Conservation (phyloP, 2,888 invertebrate species). For the Neria commutata region DNA sequence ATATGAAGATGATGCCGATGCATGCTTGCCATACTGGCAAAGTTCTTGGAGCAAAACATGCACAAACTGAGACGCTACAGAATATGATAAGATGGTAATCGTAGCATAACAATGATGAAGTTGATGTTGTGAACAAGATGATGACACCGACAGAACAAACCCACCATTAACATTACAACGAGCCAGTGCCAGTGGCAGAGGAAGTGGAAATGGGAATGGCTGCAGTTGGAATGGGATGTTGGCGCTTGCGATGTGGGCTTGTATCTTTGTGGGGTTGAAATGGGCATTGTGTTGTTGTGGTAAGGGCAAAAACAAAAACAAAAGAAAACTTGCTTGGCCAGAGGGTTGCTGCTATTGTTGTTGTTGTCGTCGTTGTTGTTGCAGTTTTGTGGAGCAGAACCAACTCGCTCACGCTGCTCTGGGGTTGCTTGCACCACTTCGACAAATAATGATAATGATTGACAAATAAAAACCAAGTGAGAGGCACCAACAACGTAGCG, state of each 20-base stretch:
- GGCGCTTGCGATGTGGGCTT: too few species aligned
- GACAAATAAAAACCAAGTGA: background rate
- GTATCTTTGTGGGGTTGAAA: too few species aligned
- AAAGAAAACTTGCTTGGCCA: background rate
- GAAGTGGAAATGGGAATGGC: too few species aligned
- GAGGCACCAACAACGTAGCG: background rate
- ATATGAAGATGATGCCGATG: too few species aligned
- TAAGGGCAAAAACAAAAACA: background rate
- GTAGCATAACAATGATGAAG: constrained; percentile 1
- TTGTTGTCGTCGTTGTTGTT: background rate
- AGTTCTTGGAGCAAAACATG: background rate
- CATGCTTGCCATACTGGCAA: background rate
- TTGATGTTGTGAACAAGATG: constrained; percentile 1
- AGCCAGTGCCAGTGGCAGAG: too few species aligned
- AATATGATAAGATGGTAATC: constrained; percentile 2
- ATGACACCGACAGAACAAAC: background rate
- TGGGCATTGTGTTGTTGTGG: too few species aligned
- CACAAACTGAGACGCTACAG: background rate
- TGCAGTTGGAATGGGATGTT: too few species aligned
- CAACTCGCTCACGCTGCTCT: background rate
- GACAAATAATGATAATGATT: constrained; percentile 1
- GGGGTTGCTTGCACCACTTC: background rate
- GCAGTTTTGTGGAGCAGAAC: background rate
- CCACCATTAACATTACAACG: too few species aligned
- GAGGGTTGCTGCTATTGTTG: constrained; percentile 35